Base-by-base conservation (phyloP, 2,888 invertebrate genomes). In the Bhutanitis thaidina region DNA sequence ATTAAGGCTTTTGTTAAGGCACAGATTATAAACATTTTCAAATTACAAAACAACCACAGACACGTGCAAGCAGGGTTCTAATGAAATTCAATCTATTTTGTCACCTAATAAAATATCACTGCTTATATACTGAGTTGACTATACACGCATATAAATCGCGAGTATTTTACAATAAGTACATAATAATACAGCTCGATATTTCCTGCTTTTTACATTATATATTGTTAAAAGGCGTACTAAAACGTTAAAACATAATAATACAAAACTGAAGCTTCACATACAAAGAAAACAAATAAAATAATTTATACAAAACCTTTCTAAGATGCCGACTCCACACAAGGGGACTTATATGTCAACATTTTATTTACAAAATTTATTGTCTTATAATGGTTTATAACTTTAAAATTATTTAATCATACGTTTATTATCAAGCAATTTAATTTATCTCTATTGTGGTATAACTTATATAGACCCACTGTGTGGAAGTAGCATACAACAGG, bases 231-330 rank as follows among this genome's bases (percentile, higher is more conserved):
- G 59, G 53, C 58, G 58, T 65, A 69, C 69, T 69, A 72, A 74
- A 70, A 58, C 57, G 69, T 59, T 62, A 64, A 60, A 65, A 63
- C 64, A 65, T 63, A 64, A 64, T 59, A 62, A 67, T 67, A 67
- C 66, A 66, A 65, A 69, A 72, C 64, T 67, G 67, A 82, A 81
- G 80, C 80, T 66, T 70, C 77, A 78, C 77, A 67, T 78, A 80
- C 71, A 71, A 71, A 64, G 66, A 64, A 62, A 52, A 53, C 49
- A 43, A 64, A 60, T 20, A 20, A 59, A 69, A 46, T 75, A 77
- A 77, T 76, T 79, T 75, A 83, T 76, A 81, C 69, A 71, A 77
- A 68, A 73, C 71, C 68, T 67, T 68, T 62, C 55, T 12, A 67
- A 68, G 65, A 62, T 67, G 45, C 40, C 14, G 13, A 34, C 39